Base-by-base conservation (phyloP, 2,113 vertebrate genomes). In the Loxodonta africana region DNA sequence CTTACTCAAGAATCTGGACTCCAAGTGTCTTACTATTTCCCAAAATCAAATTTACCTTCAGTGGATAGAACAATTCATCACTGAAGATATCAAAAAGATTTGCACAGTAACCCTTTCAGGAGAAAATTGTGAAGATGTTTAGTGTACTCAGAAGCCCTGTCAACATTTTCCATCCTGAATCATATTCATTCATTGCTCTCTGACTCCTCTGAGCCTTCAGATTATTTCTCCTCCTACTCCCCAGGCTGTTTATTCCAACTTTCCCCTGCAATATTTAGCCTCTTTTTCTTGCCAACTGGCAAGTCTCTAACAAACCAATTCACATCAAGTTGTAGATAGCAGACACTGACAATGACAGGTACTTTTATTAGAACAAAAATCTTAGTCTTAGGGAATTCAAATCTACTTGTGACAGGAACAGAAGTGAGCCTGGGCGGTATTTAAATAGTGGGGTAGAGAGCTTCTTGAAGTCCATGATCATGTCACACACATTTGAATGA, bases 401-500 rank as follows among this genome's bases (percentile, higher is more conserved):
- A 87, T 82, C 17, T 73, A 91, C 84, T 37, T 84, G 25, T 53
- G 78, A 82, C 51, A 84, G 44, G 20, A n/a, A 67, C 17, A 76
- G 60, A 86, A 33, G 4, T 65, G 3, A 60, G 69, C 8, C 69
- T 91, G 30, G 67, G 37, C 8, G 5, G 8, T 89, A 78, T 93
- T 90, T 96, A 82, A 95, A 65, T 26, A 77, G 12, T 25, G 41
- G 83, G 28, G 48, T 12, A 87, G 23, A 97, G 33, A 76, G 48
- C 21, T 82, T 77, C 89, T 62, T 80, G 9, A 33, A 82, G 48
- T 48, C 83, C 94, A 23, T 76, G 76, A 91, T 87, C 81, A 92
- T 90, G 87, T 89, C 65, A 84, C 12, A 91, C 57, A 90, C 51
- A 95, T 83, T 96, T 95, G 63, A 93, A 80, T 93, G 81, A 80